A percentile compares a stretch with the other conserved stretches of the same genome.
phyloP scores from a whole-genome alignment of 2,888 invertebrate genomes.

The Diaphora mendica region DNA sequence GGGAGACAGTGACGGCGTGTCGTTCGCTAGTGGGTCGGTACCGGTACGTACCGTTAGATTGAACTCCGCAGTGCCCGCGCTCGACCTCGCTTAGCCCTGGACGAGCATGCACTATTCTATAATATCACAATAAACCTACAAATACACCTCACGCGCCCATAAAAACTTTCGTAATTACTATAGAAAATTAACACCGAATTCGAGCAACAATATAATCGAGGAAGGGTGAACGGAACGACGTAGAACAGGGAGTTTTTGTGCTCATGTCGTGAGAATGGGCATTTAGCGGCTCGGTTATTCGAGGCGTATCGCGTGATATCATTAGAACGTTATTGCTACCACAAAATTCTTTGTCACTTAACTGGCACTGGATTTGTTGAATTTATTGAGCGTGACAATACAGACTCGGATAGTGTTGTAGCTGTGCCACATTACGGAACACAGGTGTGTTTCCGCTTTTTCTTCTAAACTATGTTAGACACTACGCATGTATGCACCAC shows the following conservation, averaged over 20 bases:
- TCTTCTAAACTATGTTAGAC: constrained; percentile 49
- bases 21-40: constrained; percentile 55
- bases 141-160: constrained; percentile 56
- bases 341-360: constrained; percentile 79
- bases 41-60: constrained; percentile 73
- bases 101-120: constrained; percentile 51
- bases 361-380: constrained; percentile 66
- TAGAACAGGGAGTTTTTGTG: constrained; percentile 50
- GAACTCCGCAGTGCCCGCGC: constrained; percentile 55
- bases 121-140: constrained; percentile 54
- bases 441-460: constrained; percentile 53
- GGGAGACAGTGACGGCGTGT: constrained; percentile 42
- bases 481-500: constrained; percentile 52
- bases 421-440: constrained; percentile 55
- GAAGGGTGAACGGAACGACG: constrained; percentile 55
- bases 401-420: constrained; percentile 59
- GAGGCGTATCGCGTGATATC: constrained; percentile 74
- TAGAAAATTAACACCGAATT: constrained; percentile 64
- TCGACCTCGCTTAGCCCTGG: constrained; percentile 47
- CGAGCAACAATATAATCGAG: constrained; percentile 59
- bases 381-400: constrained; percentile 70
- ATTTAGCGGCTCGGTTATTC: constrained; percentile 72
- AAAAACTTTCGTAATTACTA: constrained; percentile 64
- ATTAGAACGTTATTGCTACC: constrained; percentile 73
- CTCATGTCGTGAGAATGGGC: constrained; percentile 69